phyloP scores from a whole-genome alignment of 2,888 invertebrate genomes.

The Drosophila rellima region DNA sequence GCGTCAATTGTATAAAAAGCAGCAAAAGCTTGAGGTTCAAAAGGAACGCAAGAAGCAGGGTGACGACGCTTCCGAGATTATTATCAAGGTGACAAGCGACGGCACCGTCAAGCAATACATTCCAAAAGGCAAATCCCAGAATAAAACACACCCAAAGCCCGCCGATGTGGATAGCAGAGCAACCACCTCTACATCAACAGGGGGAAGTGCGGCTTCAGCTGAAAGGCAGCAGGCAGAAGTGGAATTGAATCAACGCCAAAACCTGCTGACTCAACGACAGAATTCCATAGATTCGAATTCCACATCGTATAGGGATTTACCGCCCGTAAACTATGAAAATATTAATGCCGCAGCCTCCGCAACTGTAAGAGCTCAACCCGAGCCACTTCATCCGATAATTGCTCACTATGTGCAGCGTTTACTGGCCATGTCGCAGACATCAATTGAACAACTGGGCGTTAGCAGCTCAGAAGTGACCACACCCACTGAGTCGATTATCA shows the following conservation, averaged over 20 bases:
- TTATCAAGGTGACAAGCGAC: conserved; percentile 80
- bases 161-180: conserved; percentile 1
- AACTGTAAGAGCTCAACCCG: background rate
- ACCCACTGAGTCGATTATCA: conserved; percentile 86
- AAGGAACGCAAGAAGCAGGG: conserved; percentile 12
- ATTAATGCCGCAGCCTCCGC: conserved; percentile 1
- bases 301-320: conserved; percentile 81
- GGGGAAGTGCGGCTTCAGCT: background rate
- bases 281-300: conserved; percentile 80
- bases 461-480: conserved; percentile 86
- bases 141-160: conserved; percentile 23
- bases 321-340: conserved; percentile 58
- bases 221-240: background rate
- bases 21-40: conserved; percentile 21
- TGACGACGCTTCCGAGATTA: conserved; percentile 68
- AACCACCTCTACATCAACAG: conserved; percentile 12
- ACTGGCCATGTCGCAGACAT: conserved; percentile 86
- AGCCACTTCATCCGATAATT: conserved; percentile 83
- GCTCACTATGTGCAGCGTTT: conserved; percentile 86
- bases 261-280: conserved; percentile 42
- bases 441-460: conserved; percentile 86
- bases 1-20: conserved; percentile 49
- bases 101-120: conserved; percentile 58
- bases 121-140: conserved; percentile 21
- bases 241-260: conserved; percentile 40